phyloP scores from a whole-genome alignment of 2,888 invertebrate species.

The Drosophila borealis region DNA sequence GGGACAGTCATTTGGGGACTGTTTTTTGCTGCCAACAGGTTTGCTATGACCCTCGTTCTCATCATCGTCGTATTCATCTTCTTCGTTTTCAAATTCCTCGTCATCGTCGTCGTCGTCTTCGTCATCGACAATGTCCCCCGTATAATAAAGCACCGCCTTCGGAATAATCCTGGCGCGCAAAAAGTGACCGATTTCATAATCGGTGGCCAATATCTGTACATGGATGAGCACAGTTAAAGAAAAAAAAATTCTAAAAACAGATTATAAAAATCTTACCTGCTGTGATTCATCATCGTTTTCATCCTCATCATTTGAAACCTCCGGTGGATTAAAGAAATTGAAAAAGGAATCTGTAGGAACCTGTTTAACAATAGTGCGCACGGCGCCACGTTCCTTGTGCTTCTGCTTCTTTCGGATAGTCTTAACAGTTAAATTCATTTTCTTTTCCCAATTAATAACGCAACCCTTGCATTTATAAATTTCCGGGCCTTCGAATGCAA shows the following conservation, averaged over 20 bases:
- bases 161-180: slow-evolving; percentile 98
- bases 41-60: slow-evolving; percentile 87
- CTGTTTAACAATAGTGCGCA: slow-evolving; percentile 97
- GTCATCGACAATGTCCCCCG: slow-evolving; percentile 94
- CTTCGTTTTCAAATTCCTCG: slow-evolving; percentile 87
- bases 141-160: slow-evolving; percentile 98
- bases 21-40: slow-evolving; percentile 76
- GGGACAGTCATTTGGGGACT: slow-evolving; percentile 88
- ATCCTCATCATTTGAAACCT: slow-evolving; percentile 92
- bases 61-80: slow-evolving; percentile 87
- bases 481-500: slow-evolving; percentile 96
- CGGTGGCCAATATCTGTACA: slow-evolving; percentile 90
- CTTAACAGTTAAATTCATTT: slow-evolving; percentile 98
- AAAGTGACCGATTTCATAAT: slow-evolving; percentile 99
- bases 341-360: slow-evolving; percentile 99
- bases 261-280: slow-evolving; percentile 64
- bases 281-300: slow-evolving; percentile 96
- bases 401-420: slow-evolving; percentile 99
- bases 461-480: slow-evolving; percentile 90
- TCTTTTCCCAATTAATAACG: slow-evolving; percentile 98
- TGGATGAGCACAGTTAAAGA: background rate
- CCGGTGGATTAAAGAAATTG: slow-evolving; percentile 98
- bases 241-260: background rate
- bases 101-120: slow-evolving; percentile 88
- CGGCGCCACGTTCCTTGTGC: slow-evolving; percentile 97